These are phyloP conservation scores for Dasysyrphus tricinctus DNA, from an alignment of 2,888 invertebrate genomes.

Conservation along the genomic window DNA sequence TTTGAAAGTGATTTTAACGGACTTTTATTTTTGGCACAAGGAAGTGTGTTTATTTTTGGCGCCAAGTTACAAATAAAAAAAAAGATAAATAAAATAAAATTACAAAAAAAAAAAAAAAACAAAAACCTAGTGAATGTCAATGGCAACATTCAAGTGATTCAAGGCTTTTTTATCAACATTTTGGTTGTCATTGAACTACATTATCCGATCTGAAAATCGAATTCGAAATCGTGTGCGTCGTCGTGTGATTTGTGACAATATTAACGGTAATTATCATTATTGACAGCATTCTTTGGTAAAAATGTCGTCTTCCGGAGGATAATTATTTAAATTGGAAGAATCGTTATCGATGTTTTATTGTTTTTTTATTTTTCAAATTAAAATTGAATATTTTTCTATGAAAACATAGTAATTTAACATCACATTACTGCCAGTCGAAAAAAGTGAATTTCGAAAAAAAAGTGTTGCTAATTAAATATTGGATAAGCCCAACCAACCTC, in stretches of 20 bases:
- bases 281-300: slow-evolving; percentile 16
- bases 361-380: background rate
- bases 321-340: slow-evolving; percentile 3
- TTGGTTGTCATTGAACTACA: slow-evolving; percentile 34
- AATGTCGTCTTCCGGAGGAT: slow-evolving; percentile 56
- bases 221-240: slow-evolving; percentile 12
- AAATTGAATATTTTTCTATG: background rate
- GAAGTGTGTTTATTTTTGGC: slow-evolving; percentile 55
- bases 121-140: slow-evolving; percentile 38
- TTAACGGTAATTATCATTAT: slow-evolving; percentile 19
- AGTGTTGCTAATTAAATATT: background rate
- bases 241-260: slow-evolving; percentile 38
- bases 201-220: slow-evolving; percentile 24
- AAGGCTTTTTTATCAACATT: slow-evolving; percentile 26
- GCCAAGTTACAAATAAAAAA: slow-evolving; percentile 13
- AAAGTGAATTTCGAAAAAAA: slow-evolving; percentile 30
- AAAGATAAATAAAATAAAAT: background rate
- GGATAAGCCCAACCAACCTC: slow-evolving; percentile 44
- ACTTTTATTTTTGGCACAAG: slow-evolving; percentile 44
- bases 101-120: background rate
- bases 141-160: slow-evolving; percentile 34
- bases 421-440: slow-evolving; percentile 6
- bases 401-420: background rate
- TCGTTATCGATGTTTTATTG: background rate
- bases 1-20: slow-evolving; percentile 39